Evolutionary conservation across 2,888 invertebrate species (phyloP).

Genomic region (Amiota minor): DNA sequence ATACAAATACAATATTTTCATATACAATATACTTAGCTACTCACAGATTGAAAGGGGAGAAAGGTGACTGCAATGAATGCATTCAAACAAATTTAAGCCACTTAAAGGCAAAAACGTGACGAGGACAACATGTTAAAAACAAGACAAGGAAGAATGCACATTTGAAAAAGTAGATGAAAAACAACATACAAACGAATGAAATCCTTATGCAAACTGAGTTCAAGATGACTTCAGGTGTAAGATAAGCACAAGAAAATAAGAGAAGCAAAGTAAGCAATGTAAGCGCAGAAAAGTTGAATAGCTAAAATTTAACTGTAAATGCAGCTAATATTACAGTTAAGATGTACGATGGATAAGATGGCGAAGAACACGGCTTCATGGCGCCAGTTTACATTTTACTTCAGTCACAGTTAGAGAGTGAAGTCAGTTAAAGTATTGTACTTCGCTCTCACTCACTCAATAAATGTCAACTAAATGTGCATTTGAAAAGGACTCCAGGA

Average conservation of each 20-base stretch:
- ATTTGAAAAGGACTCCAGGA: background rate
- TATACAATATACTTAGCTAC: no score
- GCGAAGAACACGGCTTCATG: no score
- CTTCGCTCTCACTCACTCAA: background rate
- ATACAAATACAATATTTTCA: no score
- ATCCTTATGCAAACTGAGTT: slow-evolving; percentile 46
- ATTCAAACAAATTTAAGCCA: slow-evolving; percentile 59
- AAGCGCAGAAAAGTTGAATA: no score
- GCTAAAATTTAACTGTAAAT: background rate
- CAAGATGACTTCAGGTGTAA: background rate
- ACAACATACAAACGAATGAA: slow-evolving; percentile 27
- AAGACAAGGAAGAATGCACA: background rate
- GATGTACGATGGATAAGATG: background rate
- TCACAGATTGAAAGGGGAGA: background rate
- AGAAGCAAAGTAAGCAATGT: no score
- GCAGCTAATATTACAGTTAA: slow-evolving; percentile 30
- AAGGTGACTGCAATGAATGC: slow-evolving; percentile 26
- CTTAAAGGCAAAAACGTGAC: slow-evolving; percentile 62
- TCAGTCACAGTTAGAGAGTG: no score
- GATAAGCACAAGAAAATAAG: no score
- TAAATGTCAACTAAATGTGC: slow-evolving; percentile 15
- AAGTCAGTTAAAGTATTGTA: no score
- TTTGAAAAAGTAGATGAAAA: background rate
- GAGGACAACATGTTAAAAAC: slow-evolving; percentile 39
- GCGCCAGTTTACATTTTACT: no score